Base-by-base conservation (phyloP, 2,888 invertebrate genomes). In the Papilio protenor region DNA sequence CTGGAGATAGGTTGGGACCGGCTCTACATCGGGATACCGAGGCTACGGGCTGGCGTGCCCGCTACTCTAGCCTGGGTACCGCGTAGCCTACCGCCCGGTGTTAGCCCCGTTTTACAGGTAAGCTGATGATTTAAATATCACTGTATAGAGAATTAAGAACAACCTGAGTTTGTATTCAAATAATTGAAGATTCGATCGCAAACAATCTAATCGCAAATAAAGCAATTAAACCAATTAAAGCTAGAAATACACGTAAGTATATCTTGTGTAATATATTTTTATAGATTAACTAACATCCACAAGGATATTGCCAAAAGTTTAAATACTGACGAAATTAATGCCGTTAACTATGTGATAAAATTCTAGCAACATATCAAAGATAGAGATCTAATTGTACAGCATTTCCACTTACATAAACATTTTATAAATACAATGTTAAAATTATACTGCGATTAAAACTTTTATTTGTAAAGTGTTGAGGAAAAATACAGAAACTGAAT, bases 1-100 rank as follows among this genome's bases (percentile, higher is more conserved):
- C 87, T 98, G 79, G 97, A 97, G 85, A 93, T 97, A 49, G 96
- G 96, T 2, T 95, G 96, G 90, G 96, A 97, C 84, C 94, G 96
- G 80, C 92, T 98, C 45, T 98, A 97, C 87, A 80, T 98, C n/a
- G 96, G 97, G 0, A 96, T 96, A 16, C 98, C 98, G 0, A 94
- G 98, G 77, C 89, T 98, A 47, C 95, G 97, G 78, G 95, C 96
- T 0, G 98, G 98, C 6, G 96, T 98, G 0, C 96, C 98, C 0
- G 97, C 97, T 0, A 97, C 98, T 0, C 85, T 98, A 10, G 96
- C 95, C 18, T 96, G 95, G 90, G 95, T 98, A 11, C 96, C 97
- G 0, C 94, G 97, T 72, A 95, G 95, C 79, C 87, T 96, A 55
- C 96, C 96, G 0, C 91, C 95, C 0, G 96, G 96, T 12, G 96